Percentiles rank a stretch among this genome's conserved stretches.
phyloP scores from a whole-genome alignment of 2,888 invertebrate species.

The Hecatera dysodea region DNA sequence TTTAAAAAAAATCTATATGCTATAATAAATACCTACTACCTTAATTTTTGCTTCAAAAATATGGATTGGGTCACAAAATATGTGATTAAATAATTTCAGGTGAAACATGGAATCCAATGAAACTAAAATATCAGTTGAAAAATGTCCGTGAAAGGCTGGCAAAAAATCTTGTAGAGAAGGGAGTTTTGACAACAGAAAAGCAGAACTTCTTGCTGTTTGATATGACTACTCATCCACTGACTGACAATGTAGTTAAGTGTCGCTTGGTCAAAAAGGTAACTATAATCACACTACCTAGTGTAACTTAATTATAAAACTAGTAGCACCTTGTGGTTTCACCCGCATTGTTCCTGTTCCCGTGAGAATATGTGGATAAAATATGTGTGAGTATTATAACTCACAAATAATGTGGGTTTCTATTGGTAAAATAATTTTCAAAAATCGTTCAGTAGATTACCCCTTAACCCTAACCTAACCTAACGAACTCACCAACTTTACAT shows the following conservation, averaged over 20 bases:
- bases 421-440: no score
- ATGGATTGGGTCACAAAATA: slow-evolving; percentile 2
- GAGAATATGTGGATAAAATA: no score
- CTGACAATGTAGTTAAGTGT: slow-evolving; percentile 98
- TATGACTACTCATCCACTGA: slow-evolving; percentile 99
- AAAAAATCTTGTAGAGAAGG: slow-evolving; percentile 99
- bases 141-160: slow-evolving; percentile 99
- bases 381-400: no score
- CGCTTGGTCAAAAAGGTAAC: slow-evolving; percentile 98
- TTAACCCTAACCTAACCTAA: no score
- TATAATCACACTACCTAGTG: background rate
- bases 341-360: no score
- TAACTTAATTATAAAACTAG: background rate
- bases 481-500: no score
- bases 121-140: slow-evolving; percentile 99
- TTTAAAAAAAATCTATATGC: background rate
- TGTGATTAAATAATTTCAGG: slow-evolving; percentile 90
- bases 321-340: no score
- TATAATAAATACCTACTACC: background rate
- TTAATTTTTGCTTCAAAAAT: background rate
- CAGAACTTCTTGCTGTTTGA: slow-evolving; percentile 99
- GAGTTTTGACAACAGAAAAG: slow-evolving; percentile 99
- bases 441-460: no score
- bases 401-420: no score
- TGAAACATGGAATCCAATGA: slow-evolving; percentile 99